These are phyloP conservation scores for Pollimyrus isidori DNA, from an alignment of 2,113 vertebrate species.

Conservation along the genomic window DNA sequence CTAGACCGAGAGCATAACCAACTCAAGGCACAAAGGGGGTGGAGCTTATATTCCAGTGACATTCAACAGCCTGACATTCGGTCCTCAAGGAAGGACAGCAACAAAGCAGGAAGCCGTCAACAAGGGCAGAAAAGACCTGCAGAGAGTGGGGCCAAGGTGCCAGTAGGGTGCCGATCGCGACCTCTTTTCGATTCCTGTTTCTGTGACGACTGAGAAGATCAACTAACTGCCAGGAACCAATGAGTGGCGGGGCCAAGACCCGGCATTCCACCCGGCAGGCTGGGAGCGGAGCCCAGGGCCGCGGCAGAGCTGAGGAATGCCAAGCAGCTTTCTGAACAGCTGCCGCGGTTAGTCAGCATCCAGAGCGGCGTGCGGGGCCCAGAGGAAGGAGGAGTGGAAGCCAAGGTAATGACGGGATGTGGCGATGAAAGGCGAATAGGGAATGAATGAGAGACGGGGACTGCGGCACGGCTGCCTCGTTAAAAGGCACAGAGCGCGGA, in stretches of 20 bases:
- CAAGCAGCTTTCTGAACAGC: slow-evolving; percentile 14
- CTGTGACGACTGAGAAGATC: not conserved
- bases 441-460: slow-evolving; percentile 15
- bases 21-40: not conserved
- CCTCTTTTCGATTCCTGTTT: not conserved
- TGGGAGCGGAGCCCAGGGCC: not conserved
- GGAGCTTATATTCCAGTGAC: not conserved
- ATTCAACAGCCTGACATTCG: not conserved
- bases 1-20: not conserved
- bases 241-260: not conserved
- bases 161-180: not conserved
- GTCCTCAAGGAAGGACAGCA: not conserved
- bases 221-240: slow-evolving; percentile 27
- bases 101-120: not conserved
- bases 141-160: not conserved
- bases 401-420: slow-evolving; percentile 17
- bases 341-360: slow-evolving; percentile 12
- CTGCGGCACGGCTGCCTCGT: not conserved
- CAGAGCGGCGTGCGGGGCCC: not conserved
- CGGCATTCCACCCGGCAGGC: slow-evolving; percentile 20
- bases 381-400: not conserved
- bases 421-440: slow-evolving; percentile 1
- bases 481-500: not conserved
- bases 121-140: not conserved
- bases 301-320: not conserved